phyloP scores from a whole-genome alignment of 1,140 invertebrate genomes.

The Drosophila sechellia region DNA sequence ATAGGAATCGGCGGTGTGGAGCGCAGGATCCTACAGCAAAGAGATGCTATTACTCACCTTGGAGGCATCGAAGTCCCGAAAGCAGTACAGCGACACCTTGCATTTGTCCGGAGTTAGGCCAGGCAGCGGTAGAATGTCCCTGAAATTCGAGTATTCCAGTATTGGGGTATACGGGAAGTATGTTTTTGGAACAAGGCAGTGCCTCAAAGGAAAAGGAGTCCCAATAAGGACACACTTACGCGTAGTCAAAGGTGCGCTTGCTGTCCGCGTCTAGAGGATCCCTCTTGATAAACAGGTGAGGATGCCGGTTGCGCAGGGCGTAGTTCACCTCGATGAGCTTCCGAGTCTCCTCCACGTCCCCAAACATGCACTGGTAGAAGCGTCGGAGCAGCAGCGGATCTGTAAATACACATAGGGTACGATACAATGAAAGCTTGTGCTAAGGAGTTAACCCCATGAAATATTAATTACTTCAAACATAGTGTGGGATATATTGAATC shows the following conservation, averaged over 20 bases:
- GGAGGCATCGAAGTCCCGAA: slow-evolving; percentile 87
- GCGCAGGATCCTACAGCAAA: too few relatives aligned
- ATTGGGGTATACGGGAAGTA: neutral
- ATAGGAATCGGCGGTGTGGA: neutral
- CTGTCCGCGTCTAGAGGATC: slow-evolving; percentile 85
- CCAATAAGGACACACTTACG: slow-evolving; percentile 43
- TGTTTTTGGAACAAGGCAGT: too few relatives aligned
- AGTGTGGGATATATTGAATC: too few relatives aligned
- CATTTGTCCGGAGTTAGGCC: slow-evolving; percentile 86
- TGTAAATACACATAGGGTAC: slow-evolving; percentile 8
- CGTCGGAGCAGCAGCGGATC: slow-evolving; percentile 74
- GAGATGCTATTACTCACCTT: slow-evolving; percentile 52
- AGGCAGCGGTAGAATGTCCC: slow-evolving; percentile 87
- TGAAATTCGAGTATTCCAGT: slow-evolving; percentile 77
- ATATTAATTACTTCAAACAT: too few relatives aligned
- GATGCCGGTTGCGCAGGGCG: slow-evolving; percentile 87
- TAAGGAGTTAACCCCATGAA: too few relatives aligned
- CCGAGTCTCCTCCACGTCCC: slow-evolving; percentile 87
- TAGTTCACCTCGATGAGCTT: slow-evolving; percentile 88
- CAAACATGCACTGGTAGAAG: slow-evolving; percentile 85
- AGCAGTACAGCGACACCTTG: slow-evolving; percentile 87
- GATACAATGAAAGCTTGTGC: too few relatives aligned
- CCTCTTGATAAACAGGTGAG: slow-evolving; percentile 88
- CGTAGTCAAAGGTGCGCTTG: slow-evolving; percentile 73
- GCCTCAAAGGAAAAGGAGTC: too few relatives aligned